Evolutionary conservation across 2,113 vertebrate genomes (phyloP), one percentile per base, ranked within the genome.

Genomic region (Vulpes ferrilata): DNA sequence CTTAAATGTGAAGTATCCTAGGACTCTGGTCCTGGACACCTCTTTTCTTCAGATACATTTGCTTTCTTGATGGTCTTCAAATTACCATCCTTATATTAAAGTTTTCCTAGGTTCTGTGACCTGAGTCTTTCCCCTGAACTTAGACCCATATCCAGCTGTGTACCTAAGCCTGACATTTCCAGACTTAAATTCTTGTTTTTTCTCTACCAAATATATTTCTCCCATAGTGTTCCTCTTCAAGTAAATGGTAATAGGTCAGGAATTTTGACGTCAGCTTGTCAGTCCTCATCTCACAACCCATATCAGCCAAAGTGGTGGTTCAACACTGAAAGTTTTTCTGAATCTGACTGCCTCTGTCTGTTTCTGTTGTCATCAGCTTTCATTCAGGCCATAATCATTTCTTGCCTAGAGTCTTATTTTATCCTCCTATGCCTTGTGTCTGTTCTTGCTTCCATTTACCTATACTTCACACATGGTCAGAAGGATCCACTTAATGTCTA

Each of bases 181-280:
- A 81, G 91, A 69, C 22, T 86, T 85, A 79, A 94, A 78, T 88
- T 81, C 35, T 98, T 85, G 1, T 35, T 71, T 73, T 88, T 69
- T 82, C 13, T 64, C 6, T 86, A 65, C 11, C 17, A 86, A 73
- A 71, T 43, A 5, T 38, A 1, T 92, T 64, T 89, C 4, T 67
- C n/a, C 17, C 13, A 7, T 16, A 25, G 22, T 76, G 38, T 78
- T 95, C 7, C 11, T n/a, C 7, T 86, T 86, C n/a, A 62, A 57
- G 53, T 79, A 84, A 78, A 79, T 80, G 43, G 23, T 90, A 94
- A 20, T 22, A 48, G 23, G 35, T 57, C 13, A 64, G 27, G 81
- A 76, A 32, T 27, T 30, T 51, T 88, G n/a, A 35, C 1, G 60
- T 97, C 1, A 65, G 2, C 0, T 20, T 53, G 13, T 69, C 30